These are phyloP conservation scores for Atherinomorus stipes DNA, from an alignment of 2,113 vertebrate genomes.

Conservation along the genomic window DNA sequence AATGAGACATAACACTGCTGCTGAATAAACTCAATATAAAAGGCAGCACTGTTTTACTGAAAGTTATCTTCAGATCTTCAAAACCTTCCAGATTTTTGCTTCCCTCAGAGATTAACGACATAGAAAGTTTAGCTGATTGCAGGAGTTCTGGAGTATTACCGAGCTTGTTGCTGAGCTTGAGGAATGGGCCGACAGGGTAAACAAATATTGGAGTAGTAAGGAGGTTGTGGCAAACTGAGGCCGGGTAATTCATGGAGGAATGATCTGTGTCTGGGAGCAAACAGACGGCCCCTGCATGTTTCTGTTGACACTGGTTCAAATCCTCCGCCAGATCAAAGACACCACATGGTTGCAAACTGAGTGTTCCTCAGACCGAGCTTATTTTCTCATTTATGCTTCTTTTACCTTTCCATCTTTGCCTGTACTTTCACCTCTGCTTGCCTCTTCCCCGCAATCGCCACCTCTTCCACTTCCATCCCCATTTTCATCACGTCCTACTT, in stretches of 20 bases:
- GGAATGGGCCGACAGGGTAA: slow-evolving; percentile 60
- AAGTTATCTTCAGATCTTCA: slow-evolving; percentile 43
- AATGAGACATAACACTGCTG: slow-evolving; percentile 24
- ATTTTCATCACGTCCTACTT: slow-evolving; percentile 31
- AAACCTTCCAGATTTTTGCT: slow-evolving; percentile 36
- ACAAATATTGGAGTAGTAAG: slow-evolving; percentile 66
- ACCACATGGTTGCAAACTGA: slow-evolving; percentile 60
- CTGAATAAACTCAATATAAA: slow-evolving; percentile 35
- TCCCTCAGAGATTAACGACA: slow-evolving; percentile 33
- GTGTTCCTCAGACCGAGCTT: slow-evolving; percentile 36
- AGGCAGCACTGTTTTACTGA: slow-evolving; percentile 32
- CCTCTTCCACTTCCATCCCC: slow-evolving; percentile 13
- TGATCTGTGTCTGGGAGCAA: slow-evolving; percentile 66
- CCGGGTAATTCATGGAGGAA: slow-evolving; percentile 58
- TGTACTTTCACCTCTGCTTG: slow-evolving; percentile 44
- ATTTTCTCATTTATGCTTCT: slow-evolving; percentile 58
- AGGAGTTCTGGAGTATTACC: slow-evolving; percentile 48
- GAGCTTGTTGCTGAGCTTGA: slow-evolving; percentile 54
- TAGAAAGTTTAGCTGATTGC: slow-evolving; percentile 56
- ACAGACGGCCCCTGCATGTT: slow-evolving; percentile 60
- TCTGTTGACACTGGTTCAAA: slow-evolving; percentile 70
- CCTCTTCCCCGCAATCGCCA: slow-evolving; percentile 36
- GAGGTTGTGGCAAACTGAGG: slow-evolving; percentile 43
- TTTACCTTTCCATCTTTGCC: slow-evolving; percentile 49
- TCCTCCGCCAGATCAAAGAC: slow-evolving; percentile 74